Base-by-base conservation (phyloP, 2,888 invertebrate genomes). In the Caenorhabditis sp. region DNA sequence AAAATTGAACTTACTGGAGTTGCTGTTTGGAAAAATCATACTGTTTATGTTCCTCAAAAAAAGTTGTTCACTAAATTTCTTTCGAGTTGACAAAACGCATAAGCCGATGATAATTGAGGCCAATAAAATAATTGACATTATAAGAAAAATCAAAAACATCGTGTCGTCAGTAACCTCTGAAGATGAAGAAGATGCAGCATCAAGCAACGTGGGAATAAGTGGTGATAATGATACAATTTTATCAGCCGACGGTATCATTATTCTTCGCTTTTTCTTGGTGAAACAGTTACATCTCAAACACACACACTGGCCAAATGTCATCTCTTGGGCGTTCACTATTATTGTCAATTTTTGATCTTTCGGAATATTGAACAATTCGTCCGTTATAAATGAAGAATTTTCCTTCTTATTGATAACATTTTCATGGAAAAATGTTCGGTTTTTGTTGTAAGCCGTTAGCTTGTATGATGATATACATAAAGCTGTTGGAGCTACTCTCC, bases 261-360 rank as follows among this genome's bases (percentile, higher is more conserved):
- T 43, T 43, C 43, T 5, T 43, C 43, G 43, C 17, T 61, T 62
- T 31, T 64, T 65, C 54, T 68, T 62, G 26, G 58, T 62, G 2
- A 65, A 65, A 37, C 72, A 72, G 58, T 68, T 61, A 51, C 72
- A 72, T 37, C 62, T 65, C 19, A 54, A 54, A 65, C 72, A 72
- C 0, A 67, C 68, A 59, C 72, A 72, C 10, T 62, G 55, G 6
- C 68, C 65, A 49, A 68, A 10, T 17, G 31, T n/a, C 6, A 21
- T 1, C 5, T 26, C 36, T 62, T 21, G 14, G n/a, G 17, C 26
- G 26, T 21, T 21, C 24, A 72, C 71, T 60, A 63, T 72, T 24
- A 72, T 53, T 53, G 61, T 61, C 43, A 72, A 26, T 49, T 27
- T 5, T 49, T 67, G 61, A 50, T 61, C 58, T 53, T 19, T 66